Base-by-base conservation (phyloP, 1,140 invertebrate genomes). In the Ridgeia piscesae region DNA sequence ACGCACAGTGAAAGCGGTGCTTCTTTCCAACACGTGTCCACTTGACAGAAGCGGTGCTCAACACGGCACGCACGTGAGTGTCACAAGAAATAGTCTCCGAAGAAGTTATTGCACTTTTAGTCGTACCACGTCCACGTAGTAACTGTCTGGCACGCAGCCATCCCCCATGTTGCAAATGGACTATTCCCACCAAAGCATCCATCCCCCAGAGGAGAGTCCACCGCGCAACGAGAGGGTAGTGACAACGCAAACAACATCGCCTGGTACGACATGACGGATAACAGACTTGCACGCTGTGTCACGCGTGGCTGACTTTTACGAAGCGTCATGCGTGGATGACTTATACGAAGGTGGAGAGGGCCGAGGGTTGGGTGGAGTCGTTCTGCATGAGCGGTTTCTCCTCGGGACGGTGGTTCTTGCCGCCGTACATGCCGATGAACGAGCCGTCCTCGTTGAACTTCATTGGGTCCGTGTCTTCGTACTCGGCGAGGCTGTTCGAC, bases 401-500 rank as follows among this genome's bases (percentile, higher is more conserved):
- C 95, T 98, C 93, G 42, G 93, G 92, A 35, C 48, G 92, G 33
- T 93, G 89, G 58, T 92, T 93, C 91, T 93, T 92, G 88, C 94
- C 94, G 27, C 98, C 98, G 96, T 99, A 99, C 96, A 99, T 98
- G 94, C 99, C 98, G 95, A 99, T 99, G 96, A 99, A 99, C 58
- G 98, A 99, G 91, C 99, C 99, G 96, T 99, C 99, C 96, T 99
- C 99, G 93, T 99, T 99, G 96, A 99, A 99, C 94, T 98, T 98
- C 42, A 94, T 94, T 95, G 98, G 98, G 96, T 99, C 98, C 92
- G 98, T 98, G 96, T 99, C 99, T 91, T 98, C 99, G 96, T 99
- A 99, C 96, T 99, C 99, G 9, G 98, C 98, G 98, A 99, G 99
- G 35, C 98, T 99, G 96, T 99, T 99, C 34, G 94, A 94, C 48